Evolutionary conservation across 1,140 invertebrate species (phyloP), one percentile per base, ranked within the genome.

Genomic region (Drosophila bocqueti): DNA sequence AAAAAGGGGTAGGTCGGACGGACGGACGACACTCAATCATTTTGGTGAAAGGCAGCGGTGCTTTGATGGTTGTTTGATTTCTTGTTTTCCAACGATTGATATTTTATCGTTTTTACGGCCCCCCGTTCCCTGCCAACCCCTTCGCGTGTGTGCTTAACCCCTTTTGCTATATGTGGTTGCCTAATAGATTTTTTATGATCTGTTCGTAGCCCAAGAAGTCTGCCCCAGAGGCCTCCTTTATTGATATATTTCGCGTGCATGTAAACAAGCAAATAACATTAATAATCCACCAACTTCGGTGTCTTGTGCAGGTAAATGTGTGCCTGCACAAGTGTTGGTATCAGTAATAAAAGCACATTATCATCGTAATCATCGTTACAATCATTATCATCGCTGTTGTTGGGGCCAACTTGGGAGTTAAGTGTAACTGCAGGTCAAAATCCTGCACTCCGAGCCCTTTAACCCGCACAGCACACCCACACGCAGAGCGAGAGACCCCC

Each of bases 61-160:
- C 91, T 92, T 92, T 92, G 91, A 92, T 92, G 84, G 91, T 80
- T 91, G 81, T 92, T 92, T 91, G 84, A 81, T 91, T 91, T 83
- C 82, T 79, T 85, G 84, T 89, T 89, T 90, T 81, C 66, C 85
- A 90, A 67, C 84, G 85, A 90, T 91, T 90, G 85, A 90, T 90
- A 90, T 90, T 91, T 91, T 90, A 91, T 92, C 81, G 89, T 81
- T 83, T 81, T 81, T 76, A 69, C 67, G 68, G 57, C 61, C 74
- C 59, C 46, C 40, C 24, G 24, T 24, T 52, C 29, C 46, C 11
- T 24, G 21, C 46, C 45, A 46, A 34, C 15, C 26, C 24, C 21
- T 16, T 55, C 4, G 34, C 34, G 52, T 55, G 52, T 24, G 52
- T 36, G 16, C 29, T n/a, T 49, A 61, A 61, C 64, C 64, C 64